Evolutionary conservation across 2,113 vertebrate species (phyloP).

Genomic region (Saguinus midas): DNA sequence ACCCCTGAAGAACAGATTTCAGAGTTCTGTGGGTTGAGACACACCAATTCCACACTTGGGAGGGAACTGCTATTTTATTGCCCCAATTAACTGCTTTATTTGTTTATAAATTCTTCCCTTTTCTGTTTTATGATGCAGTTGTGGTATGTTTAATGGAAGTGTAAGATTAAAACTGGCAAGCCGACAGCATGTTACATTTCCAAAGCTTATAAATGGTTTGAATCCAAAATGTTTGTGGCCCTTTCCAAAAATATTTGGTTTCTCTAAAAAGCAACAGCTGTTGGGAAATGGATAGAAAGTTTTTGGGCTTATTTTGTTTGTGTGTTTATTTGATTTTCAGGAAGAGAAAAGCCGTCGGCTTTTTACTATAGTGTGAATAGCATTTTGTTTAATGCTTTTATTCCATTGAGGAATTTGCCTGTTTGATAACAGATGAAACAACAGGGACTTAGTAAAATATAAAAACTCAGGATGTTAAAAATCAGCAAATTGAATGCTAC

Average conservation of each 20-base stretch:
- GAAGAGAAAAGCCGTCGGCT: not conserved
- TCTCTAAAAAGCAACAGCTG: slow-evolving; percentile 76
- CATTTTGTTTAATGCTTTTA: slow-evolving; percentile 62
- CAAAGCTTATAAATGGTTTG: slow-evolving; percentile 69
- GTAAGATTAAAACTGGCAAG: slow-evolving; percentile 67
- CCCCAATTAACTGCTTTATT: slow-evolving; percentile 79
- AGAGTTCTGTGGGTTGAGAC: slow-evolving; percentile 45
- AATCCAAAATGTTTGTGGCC: slow-evolving; percentile 63
- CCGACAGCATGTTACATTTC: slow-evolving; percentile 54
- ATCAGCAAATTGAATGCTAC: slow-evolving; percentile 53
- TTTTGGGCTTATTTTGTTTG: not conserved
- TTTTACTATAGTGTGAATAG: slow-evolving; percentile 19
- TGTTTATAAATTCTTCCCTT: slow-evolving; percentile 81
- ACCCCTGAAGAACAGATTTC: slow-evolving; percentile 26
- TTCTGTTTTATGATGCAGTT: slow-evolving; percentile 78
- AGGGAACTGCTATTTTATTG: slow-evolving; percentile 73
- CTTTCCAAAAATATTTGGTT: slow-evolving; percentile 75
- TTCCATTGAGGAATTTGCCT: slow-evolving; percentile 55
- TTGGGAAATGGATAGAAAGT: slow-evolving; percentile 61
- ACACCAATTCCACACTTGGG: slow-evolving; percentile 33
- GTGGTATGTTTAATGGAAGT: slow-evolving; percentile 76
- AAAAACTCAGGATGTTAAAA: slow-evolving; percentile 54
- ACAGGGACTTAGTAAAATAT: slow-evolving; percentile 42
- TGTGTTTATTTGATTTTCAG: not conserved
- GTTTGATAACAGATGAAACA: slow-evolving; percentile 59